These are phyloP conservation scores for Diabrotica balteata DNA, from an alignment of 2,888 invertebrate genomes.

Conservation along the genomic window DNA sequence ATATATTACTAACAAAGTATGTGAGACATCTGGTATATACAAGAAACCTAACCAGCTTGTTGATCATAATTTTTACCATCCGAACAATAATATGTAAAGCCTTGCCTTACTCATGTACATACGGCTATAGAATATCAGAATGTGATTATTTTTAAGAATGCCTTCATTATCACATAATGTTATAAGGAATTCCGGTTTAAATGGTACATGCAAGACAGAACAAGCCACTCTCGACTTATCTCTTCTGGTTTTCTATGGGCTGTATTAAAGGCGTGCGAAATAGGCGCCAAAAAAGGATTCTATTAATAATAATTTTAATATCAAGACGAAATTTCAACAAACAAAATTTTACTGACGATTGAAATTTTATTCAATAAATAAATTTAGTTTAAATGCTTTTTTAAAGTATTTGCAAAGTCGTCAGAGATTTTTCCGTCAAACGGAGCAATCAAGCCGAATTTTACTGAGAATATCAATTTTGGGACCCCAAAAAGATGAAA, in stretches of 20 bases:
- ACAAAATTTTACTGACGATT: no score
- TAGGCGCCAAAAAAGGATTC: no score
- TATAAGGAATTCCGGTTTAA: slow-evolving; percentile 37
- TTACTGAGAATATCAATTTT: no score
- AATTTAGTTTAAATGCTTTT: no score
- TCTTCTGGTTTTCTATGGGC: slow-evolving; percentile 6
- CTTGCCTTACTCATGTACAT: slow-evolving; percentile 27
- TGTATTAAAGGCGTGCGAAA: background rate
- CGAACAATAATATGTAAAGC: slow-evolving; percentile 26
- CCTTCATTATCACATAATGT: slow-evolving; percentile 45
- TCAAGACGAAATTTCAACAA: no score
- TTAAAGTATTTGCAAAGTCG: no score
- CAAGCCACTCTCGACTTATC: slow-evolving; percentile 23
- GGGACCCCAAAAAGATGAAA: no score
- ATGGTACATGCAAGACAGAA: slow-evolving; percentile 13
- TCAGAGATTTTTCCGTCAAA: no score
- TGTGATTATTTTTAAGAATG: slow-evolving; percentile 35
- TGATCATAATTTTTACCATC: slow-evolving; percentile 11
- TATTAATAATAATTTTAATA: no score
- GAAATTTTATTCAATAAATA: no score
- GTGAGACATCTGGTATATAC: slow-evolving; percentile 5
- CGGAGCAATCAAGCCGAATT: no score
- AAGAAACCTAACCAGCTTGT: slow-evolving; percentile 4
- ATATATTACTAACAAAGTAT: no score
- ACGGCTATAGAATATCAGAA: slow-evolving; percentile 24